Base-by-base conservation (phyloP, 2,113 vertebrate species). In the Lepisosteus osseus region DNA sequence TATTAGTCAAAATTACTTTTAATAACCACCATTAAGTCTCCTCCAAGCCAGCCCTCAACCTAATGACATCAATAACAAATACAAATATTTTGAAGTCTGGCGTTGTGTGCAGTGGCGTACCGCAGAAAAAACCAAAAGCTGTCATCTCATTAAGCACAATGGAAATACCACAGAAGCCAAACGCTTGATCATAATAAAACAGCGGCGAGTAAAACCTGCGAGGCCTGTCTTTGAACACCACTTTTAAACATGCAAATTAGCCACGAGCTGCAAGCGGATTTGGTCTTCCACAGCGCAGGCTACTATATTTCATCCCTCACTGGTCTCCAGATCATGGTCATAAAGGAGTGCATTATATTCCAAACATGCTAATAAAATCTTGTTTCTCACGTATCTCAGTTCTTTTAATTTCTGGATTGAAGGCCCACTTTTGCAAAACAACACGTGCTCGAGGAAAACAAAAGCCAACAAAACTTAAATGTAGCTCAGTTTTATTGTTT, bases 1-100 rank as follows among this genome's bases (percentile, higher is more conserved):
- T 86, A 91, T 92, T 91, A 92, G 88, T 83, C 82, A 76, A 90
- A 91, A 92, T 91, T 87, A 89, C 83, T 82, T 88, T 87, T 91
- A 92, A 92, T 92, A 87, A 89, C 85, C 69, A 80, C 85, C 85
- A 90, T 91, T 91, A 91, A 83, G 79, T 78, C 67, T 66, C 75
- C 65, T 74, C 80, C 73, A 77, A 86, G 83, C 86, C 86, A 84
- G 82, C 77, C 59, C 82, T 72, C 66, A 69, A 75, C 68, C 73
- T 85, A 86, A 88, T 82, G 79, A 80, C 85, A 80, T 79, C 78
- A 78, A 81, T 78, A 84, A 83, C 82, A 83, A 77, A 15, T 45
- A 42, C 15, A 54, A 3, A 15, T 54, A 8, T 15, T 40, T 29
- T 11, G 29, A 43, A 45, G 14, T 14, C 61, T 7, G 17, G 61